Evolutionary conservation across 2,113 vertebrate genomes (phyloP).

Genomic region (Oreocharis arfaki): DNA sequence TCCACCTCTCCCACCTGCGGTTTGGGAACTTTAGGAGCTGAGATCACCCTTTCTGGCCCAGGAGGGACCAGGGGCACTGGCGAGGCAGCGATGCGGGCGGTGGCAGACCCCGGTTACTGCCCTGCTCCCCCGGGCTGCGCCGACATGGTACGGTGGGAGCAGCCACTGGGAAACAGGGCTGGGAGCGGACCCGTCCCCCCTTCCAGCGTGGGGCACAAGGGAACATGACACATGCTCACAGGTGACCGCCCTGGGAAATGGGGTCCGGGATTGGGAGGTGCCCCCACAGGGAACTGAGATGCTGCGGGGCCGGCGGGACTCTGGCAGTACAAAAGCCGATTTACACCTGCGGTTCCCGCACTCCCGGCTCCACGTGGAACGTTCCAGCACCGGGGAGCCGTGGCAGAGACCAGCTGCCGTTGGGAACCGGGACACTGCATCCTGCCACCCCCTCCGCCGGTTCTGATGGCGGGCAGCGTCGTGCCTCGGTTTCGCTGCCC

Average conservation of each 20-base stretch:
- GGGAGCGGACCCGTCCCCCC: too few relatives aligned
- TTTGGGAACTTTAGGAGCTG: background rate
- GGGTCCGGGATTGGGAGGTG: fast-evolving
- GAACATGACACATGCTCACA: background rate
- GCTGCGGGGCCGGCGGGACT: background rate
- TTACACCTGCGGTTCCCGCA: fast-evolving
- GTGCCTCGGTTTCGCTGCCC: background rate
- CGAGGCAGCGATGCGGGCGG: background rate
- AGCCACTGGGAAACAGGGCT: background rate
- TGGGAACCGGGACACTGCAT: background rate
- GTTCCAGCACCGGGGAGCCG: too few relatives aligned
- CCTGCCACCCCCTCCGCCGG: fast-evolving
- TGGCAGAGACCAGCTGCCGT: too few relatives aligned
- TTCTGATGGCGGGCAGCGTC: fast-evolving
- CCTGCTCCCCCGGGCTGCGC: background rate
- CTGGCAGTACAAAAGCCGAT: background rate
- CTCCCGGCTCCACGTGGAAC: background rate
- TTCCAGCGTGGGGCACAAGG: too few relatives aligned
- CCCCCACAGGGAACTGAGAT: background rate
- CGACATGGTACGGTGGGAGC: fast-evolving
- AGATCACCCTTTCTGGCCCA: background rate
- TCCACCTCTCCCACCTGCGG: background rate
- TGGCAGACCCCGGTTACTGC: background rate
- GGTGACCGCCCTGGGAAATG: fast-evolving
- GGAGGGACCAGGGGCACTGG: background rate